Evolutionary conservation across 2,113 vertebrate genomes (phyloP), one percentile per base, ranked within the genome.

Genomic region (Cyrtonyx montezumae): DNA sequence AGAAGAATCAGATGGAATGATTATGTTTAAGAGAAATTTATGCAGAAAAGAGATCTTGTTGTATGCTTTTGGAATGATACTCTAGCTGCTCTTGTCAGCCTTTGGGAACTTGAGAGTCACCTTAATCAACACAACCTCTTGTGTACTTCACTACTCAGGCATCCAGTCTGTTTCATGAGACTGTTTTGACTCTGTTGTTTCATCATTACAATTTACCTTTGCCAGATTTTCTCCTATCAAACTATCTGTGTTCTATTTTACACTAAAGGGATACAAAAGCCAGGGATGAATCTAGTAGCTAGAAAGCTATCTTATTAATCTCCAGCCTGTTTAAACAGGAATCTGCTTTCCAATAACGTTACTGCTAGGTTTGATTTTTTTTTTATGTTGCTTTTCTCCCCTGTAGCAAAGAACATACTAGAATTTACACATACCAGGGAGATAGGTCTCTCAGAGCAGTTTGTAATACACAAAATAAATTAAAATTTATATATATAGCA

Each of bases 301-400:
- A 85, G 91, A 95, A 91, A 92, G 92, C 71, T 95, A 8, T 77
- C 7, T 87, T 46, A 61, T 67, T 94, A 58, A 96, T 95, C 92
- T 96, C 9, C 1, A 84, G 81, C 92, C 69, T 96, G 95, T 95
- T 94, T 79, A 67, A 94, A 91, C 94, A 96, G 49, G 95, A 93
- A 68, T 96, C 84, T 96, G 92, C 94, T 96, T 96, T 96, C 93
- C 96, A 95, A 93, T 94, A 96, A 91, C 67, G 32, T 91, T 96
- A 87, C 88, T 70, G 70, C 59, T 92, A 63, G 91, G 53, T 66
- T 84, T 94, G 80, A 9, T 58, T 58, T 0, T 92, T 93, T 93
- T 83, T 83, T 90, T 65, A 83, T 36, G 17, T 66, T 81, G 70
- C 25, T 66, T 74, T 32, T 42, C 81, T 94, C 0, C 37, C 79